Evolutionary conservation across 2,797 vertebrate species (phyloP), one percentile per base, ranked within the genome.

Genomic region (Echeneis naucrates): DNA sequence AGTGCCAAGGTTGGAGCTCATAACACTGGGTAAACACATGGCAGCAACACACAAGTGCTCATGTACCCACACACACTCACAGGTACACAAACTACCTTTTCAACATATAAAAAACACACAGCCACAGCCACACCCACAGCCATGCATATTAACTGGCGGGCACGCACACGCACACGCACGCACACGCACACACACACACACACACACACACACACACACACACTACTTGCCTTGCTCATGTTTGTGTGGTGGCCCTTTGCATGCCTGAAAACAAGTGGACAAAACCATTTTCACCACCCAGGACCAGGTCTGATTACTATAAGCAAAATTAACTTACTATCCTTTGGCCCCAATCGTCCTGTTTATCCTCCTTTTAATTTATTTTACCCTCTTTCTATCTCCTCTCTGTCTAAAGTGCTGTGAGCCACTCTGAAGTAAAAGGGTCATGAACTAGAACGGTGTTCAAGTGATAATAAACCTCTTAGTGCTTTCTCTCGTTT

Each of bases 1-100:
- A 72, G 78, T 77, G 88, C 87, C 89, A 91, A 90, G 90, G 90
- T 88, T 92, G 83, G 61, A 82, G 82, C 83, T 91, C 87, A 88
- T 79, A 91, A 83, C 82, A 86, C 77, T 40, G 75, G 73, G 81
- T 73, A 82, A 82, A 89, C 88, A 88, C 86, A 89, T 86, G 86
- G 78, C 59, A 66, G 47, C 65, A 76, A 61, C 75, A 75, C 75
- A 81, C 82, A 72, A 69, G 59, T 23, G 45, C 51, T 51, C 60
- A 24, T 35, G 68, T 57, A 65, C 45, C 44, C 45, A 70, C 50
- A 59, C 44, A 48, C 50, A 55, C 48, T 27, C 33, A 37, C 3
- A 12, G 61, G 52, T 55, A 59, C 61, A 78, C 35, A 72, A 45
- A 53, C 42, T 57, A 45, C 55, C 48, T 56, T n/a, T 67, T 66